Conservation (phyloP, 1,140 invertebrate species). For the Chrysopa pallens region DNA sequence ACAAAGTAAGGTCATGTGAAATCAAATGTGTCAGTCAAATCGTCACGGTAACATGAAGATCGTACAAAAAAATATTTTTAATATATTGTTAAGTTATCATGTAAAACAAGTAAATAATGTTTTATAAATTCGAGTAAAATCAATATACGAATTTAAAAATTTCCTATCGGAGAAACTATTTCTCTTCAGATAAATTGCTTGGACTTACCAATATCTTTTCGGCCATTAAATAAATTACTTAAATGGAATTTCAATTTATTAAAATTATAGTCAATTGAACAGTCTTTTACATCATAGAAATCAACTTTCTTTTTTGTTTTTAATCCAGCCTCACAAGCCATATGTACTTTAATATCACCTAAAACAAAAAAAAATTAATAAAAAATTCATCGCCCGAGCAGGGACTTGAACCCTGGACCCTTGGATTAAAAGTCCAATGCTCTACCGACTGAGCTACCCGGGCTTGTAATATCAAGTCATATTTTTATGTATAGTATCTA, state of each 20-base stretch:
- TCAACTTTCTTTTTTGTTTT: slow-evolving; percentile 36
- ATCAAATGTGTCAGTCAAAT: no score
- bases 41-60: no score
- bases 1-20: no score
- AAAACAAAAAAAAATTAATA: slow-evolving; percentile 11
- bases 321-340: slow-evolving; percentile 35
- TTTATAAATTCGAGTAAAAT: slow-evolving; percentile 2
- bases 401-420: not conserved
- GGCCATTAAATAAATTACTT: slow-evolving; percentile 45
- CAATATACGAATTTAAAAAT: no score
- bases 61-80: not conserved
- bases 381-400: no score
- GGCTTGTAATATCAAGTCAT: not conserved
- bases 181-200: no score
- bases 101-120: no score
- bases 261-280: slow-evolving; percentile 40
- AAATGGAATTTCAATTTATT: slow-evolving; percentile 36
- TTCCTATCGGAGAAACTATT: no score
- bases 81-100: no score
- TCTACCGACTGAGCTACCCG: not conserved
- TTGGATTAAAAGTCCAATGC: not conserved
- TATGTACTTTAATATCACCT: slow-evolving; percentile 40
- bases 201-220: slow-evolving; percentile 37
- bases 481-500: not conserved
- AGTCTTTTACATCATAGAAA: slow-evolving; percentile 36